phyloP scores from a whole-genome alignment of 2,113 vertebrate species.

The Tachuris rubrigastra region DNA sequence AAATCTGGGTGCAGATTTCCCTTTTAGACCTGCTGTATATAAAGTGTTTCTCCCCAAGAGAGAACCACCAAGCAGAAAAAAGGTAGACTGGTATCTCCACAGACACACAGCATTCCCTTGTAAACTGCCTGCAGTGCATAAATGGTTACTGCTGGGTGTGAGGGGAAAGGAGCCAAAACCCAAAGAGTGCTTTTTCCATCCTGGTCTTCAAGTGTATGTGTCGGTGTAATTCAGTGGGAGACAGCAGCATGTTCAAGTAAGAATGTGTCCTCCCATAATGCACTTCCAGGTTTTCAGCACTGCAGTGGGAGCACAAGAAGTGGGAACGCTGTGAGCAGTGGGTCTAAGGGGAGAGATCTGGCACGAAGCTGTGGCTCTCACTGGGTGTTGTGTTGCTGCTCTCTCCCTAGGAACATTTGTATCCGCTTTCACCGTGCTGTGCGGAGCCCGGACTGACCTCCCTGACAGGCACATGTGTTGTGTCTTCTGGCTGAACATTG shows the following conservation, averaged over 20 bases:
- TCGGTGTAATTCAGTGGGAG: neutral
- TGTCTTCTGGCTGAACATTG: constrained; percentile 97
- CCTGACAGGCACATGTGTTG: constrained; percentile 91
- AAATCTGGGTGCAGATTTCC: neutral
- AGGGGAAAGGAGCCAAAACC: neutral
- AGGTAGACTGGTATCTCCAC: neutral
- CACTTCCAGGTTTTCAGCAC: neutral
- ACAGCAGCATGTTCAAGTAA: rapidly evolving
- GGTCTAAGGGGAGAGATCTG: neutral
- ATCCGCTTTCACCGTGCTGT: constrained; percentile 94
- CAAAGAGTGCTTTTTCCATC: neutral
- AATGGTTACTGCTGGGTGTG: neutral
- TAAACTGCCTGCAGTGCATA: neutral
- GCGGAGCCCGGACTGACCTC: constrained; percentile 91
- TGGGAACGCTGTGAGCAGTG: neutral
- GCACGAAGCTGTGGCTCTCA: neutral
- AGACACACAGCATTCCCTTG: neutral
- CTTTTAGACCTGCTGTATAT: neutral
- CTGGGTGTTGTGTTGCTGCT: neutral
- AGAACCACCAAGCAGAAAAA: neutral
- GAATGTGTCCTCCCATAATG: neutral
- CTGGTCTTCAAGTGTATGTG: rapidly evolving
- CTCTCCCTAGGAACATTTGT: constrained; percentile 86
- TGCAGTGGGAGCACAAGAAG: neutral
- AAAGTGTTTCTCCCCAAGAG: neutral